Conservation (phyloP, 2,797 vertebrate species). For the Threskiornis aethiopicus region DNA sequence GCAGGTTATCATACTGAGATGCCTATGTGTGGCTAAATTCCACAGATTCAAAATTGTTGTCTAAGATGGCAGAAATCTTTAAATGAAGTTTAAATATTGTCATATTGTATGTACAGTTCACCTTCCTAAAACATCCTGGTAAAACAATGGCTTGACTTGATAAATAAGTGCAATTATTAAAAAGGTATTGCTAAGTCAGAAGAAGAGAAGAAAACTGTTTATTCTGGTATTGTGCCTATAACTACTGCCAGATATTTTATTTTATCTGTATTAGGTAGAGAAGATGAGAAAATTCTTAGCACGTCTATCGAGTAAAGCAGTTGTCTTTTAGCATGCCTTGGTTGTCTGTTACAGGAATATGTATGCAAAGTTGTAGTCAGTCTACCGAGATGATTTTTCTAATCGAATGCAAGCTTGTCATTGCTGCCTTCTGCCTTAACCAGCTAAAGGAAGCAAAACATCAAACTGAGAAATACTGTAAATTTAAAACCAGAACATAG, state of each 20-base stretch:
- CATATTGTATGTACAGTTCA: neutral
- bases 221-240: neutral
- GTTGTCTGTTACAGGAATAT: conserved; percentile 53
- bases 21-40: neutral
- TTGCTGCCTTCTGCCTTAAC: neutral
- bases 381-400: conserved; percentile 11
- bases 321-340: conserved; percentile 40
- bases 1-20: rapidly evolving
- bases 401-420: conserved; percentile 20
- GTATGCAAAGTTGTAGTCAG: conserved; percentile 34
- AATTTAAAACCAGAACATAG: neutral
- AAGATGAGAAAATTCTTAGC: conserved; percentile 53
- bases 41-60: neutral
- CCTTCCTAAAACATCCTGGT: neutral
- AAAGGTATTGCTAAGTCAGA: neutral
- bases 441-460: neutral
- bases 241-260: conserved; percentile 32
- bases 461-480: neutral
- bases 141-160: neutral
- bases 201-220: conserved; percentile 27
- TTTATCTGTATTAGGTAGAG: conserved; percentile 45
- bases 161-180: neutral
- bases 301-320: conserved; percentile 42
- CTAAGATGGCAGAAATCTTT: neutral
- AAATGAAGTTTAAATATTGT: neutral